Evolutionary conservation across 2,113 vertebrate genomes (phyloP).

Genomic region (Cinclus mexicanus): DNA sequence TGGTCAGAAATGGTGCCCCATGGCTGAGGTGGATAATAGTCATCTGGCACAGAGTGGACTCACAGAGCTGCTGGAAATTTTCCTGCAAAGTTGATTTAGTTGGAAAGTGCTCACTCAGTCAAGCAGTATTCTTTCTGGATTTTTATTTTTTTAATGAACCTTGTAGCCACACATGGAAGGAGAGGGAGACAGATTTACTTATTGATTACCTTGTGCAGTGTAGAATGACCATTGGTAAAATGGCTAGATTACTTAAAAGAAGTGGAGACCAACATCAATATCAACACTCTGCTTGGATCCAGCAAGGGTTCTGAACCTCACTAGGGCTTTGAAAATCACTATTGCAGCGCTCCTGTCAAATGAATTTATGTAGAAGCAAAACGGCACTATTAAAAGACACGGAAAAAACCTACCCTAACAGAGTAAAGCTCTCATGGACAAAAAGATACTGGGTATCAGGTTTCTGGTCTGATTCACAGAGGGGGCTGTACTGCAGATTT

Average conservation of each 20-base stretch:
- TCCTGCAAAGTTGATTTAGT: background rate
- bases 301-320: background rate
- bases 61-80: background rate
- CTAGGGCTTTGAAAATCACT: background rate
- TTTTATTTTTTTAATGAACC: background rate
- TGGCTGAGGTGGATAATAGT: background rate
- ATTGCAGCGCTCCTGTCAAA: background rate
- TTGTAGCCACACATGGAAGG: background rate
- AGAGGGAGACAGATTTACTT: background rate
- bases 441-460: background rate
- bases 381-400: background rate
- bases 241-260: background rate
- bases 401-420: background rate
- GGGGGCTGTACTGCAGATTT: background rate
- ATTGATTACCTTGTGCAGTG: background rate
- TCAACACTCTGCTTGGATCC: background rate
- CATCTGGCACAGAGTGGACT: background rate
- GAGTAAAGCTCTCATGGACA: background rate
- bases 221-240: background rate
- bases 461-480: background rate
- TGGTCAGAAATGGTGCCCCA: background rate
- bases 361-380: background rate
- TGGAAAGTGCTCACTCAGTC: background rate
- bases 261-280: background rate
- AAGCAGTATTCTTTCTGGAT: background rate